phyloP scores from a whole-genome alignment of 2,888 invertebrate genomes.

The Rhimphoctona megacephalus region DNA sequence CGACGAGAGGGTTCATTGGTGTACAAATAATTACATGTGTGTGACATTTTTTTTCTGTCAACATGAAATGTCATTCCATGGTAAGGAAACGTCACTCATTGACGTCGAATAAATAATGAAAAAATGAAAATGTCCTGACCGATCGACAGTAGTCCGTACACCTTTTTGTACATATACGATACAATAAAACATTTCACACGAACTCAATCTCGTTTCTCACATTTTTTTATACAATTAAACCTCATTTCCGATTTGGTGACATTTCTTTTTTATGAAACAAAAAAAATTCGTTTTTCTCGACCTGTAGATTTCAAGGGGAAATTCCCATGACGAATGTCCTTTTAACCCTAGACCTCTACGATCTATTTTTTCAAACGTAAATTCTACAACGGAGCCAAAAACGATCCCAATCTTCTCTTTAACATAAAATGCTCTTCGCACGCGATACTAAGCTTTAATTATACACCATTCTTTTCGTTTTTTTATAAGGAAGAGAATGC shows the following conservation, averaged over 20 bases:
- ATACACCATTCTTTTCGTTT: too few relatives aligned
- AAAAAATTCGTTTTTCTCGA: neutral
- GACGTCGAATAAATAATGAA: slow-evolving; percentile 61
- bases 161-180: slow-evolving; percentile 84
- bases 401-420: too few relatives aligned
- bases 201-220: slow-evolving; percentile 58
- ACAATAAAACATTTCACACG: slow-evolving; percentile 84
- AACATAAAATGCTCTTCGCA: too few relatives aligned
- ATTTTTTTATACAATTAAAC: neutral
- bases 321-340: too few relatives aligned
- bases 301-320: too few relatives aligned
- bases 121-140: slow-evolving; percentile 72
- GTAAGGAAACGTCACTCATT: slow-evolving; percentile 47
- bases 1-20: slow-evolving; percentile 74
- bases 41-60: slow-evolving; percentile 53
- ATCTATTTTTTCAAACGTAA: too few relatives aligned
- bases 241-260: neutral
- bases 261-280: neutral
- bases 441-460: too few relatives aligned
- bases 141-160: slow-evolving; percentile 83
- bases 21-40: slow-evolving; percentile 69
- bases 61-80: slow-evolving; percentile 60
- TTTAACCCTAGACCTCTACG: too few relatives aligned
- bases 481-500: too few relatives aligned
- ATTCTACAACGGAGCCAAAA: too few relatives aligned